phyloP scores from a whole-genome alignment of 2,888 invertebrate genomes.

The Oeneis ivallda region DNA sequence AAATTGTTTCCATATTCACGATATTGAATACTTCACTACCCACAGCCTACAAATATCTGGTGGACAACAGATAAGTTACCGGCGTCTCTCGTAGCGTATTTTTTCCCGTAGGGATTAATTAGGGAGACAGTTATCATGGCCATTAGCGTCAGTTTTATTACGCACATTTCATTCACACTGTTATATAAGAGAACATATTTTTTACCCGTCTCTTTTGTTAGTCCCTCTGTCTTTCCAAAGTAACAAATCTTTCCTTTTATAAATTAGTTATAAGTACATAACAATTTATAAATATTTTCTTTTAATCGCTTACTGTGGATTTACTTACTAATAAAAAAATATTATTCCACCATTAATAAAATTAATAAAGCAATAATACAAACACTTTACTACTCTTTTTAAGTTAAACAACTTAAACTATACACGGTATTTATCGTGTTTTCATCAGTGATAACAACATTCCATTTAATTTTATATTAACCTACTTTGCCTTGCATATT shows the following conservation, averaged over 20 bases:
- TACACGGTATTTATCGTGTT: background rate
- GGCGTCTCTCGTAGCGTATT: conserved; percentile 42
- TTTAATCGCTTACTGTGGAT: background rate
- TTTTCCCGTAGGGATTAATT: conserved; percentile 51
- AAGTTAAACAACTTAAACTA: background rate
- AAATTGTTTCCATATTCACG: background rate
- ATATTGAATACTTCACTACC: background rate
- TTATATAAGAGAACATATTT: conserved; percentile 8
- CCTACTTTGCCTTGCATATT: conserved; percentile 12
- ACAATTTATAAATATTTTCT: too few relatives aligned
- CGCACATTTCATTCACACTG: conserved; percentile 56
- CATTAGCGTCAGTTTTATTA: conserved; percentile 66
- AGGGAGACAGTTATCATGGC: conserved; percentile 49
- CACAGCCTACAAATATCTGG: conserved; percentile 48
- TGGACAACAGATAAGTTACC: conserved; percentile 37
- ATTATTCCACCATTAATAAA: background rate
- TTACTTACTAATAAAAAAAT: background rate
- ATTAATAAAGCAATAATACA: too few relatives aligned
- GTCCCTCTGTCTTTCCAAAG: background rate
- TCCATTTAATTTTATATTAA: background rate
- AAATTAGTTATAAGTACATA: background rate
- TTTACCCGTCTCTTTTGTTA: conserved; percentile 9
- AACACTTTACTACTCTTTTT: too few relatives aligned
- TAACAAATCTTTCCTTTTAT: background rate
- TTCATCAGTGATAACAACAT: conserved; percentile 8